Percentiles rank a stretch among this genome's conserved stretches.
Evolutionary conservation across 2,113 vertebrate genomes (phyloP).

Genomic region (Pagrus major): DNA sequence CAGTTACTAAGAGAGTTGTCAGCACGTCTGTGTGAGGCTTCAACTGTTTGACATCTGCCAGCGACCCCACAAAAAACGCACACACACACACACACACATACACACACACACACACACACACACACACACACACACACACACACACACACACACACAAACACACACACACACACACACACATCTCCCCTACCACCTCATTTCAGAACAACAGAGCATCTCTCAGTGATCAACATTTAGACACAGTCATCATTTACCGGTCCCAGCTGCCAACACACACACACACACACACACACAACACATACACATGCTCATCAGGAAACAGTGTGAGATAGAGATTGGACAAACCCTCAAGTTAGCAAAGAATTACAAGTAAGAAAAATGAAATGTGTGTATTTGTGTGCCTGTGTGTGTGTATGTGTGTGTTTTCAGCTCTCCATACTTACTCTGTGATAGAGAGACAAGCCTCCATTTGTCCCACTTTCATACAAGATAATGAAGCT

Average conservation of each 20-base stretch:
- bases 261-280: slow-evolving; percentile 92
- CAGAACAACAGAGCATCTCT: slow-evolving; percentile 91
- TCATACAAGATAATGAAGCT: slow-evolving; percentile 99
- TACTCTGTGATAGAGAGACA: slow-evolving; percentile 93
- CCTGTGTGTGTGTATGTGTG: slow-evolving; percentile 13
- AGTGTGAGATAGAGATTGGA: slow-evolving; percentile 16
- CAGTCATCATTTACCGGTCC: slow-evolving; percentile 96
- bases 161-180: slow-evolving; percentile 30
- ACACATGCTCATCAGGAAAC: slow-evolving; percentile 6
- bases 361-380: slow-evolving; percentile 30
- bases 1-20: slow-evolving; percentile 84
- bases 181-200: slow-evolving; percentile 80
- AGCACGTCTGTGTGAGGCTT: slow-evolving; percentile 80
- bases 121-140: slow-evolving; percentile 33
- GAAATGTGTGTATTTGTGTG: slow-evolving; percentile 6
- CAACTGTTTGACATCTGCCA: slow-evolving; percentile 96
- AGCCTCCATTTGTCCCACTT: slow-evolving; percentile 99
- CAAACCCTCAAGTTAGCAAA: slow-evolving; percentile 3
- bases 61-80: slow-evolving; percentile 73
- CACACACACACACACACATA: slow-evolving; percentile 50
- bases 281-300: slow-evolving; percentile 83
- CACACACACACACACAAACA: slow-evolving; percentile 42
- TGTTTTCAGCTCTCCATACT: slow-evolving; percentile 49
- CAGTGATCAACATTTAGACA: slow-evolving; percentile 99
- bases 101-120: slow-evolving; percentile 46